Evolutionary conservation across 2,888 invertebrate species (phyloP).

Genomic region (Dorcus parallelipipedus): DNA sequence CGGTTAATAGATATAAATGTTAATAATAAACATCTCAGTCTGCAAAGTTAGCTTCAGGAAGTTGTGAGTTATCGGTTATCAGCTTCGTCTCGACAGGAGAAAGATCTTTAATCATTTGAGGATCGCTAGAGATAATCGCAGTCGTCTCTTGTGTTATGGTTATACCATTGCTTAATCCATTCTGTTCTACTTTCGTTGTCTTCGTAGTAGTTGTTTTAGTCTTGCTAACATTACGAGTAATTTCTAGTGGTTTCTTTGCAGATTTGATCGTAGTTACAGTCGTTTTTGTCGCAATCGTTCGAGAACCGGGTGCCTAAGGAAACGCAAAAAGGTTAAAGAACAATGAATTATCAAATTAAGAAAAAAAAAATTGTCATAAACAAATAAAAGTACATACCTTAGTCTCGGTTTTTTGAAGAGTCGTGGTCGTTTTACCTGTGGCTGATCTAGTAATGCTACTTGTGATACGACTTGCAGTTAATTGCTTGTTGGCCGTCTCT

Average conservation of each 20-base stretch:
- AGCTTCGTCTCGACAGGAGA: constrained; percentile 45
- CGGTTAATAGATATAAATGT: constrained; percentile 20
- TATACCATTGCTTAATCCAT: constrained; percentile 32
- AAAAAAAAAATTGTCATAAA: neutral
- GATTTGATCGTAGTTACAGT: constrained; percentile 29
- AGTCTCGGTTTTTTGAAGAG: constrained; percentile 36
- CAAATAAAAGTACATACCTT: constrained; percentile 31
- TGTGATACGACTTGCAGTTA: constrained; percentile 40
- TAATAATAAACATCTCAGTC: constrained; percentile 38
- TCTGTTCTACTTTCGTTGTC: constrained; percentile 36
- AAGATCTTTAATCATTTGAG: constrained; percentile 42
- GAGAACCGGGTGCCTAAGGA: constrained; percentile 24
- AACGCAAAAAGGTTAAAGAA: neutral
- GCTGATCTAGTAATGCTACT: constrained; percentile 32
- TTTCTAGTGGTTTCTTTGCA: constrained; percentile 34
- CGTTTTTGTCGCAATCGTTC: constrained; percentile 37
- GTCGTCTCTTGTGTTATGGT: constrained; percentile 20
- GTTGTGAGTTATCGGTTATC: constrained; percentile 37
- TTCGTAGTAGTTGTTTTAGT: constrained; percentile 19
- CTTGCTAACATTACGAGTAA: constrained; percentile 26
- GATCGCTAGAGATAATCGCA: constrained; percentile 23
- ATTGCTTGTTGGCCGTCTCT: constrained; percentile 67
- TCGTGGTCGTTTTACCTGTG: constrained; percentile 28
- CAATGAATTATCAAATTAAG: neutral
- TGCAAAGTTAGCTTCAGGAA: constrained; percentile 36